A percentile compares a stretch with the other conserved stretches of the same genome.
These are phyloP conservation scores for Germaria angustata DNA, from an alignment of 2,888 invertebrate genomes.

Conservation along the genomic window DNA sequence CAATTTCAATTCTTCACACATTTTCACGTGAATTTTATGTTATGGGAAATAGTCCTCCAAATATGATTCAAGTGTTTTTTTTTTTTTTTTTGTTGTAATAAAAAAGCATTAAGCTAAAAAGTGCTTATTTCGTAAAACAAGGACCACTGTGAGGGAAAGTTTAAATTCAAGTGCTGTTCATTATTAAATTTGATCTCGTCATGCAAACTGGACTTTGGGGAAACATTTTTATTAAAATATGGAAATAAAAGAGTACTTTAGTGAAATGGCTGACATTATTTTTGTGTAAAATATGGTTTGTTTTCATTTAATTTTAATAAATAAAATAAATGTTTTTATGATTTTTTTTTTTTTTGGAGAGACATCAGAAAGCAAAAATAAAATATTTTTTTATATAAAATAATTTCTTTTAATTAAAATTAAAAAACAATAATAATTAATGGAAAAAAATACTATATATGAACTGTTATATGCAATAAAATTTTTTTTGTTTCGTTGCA, in stretches of 20 bases:
- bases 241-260: not conserved
- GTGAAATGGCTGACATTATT: not conserved
- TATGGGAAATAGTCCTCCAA: not conserved
- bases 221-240: not conserved
- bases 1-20: not conserved
- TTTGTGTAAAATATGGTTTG: not conserved
- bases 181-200: not conserved
- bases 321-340: too few species aligned
- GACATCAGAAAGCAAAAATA: too few species aligned
- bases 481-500: too few species aligned
- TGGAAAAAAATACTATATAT: too few species aligned
- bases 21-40: not conserved
- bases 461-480: too few species aligned
- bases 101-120: not conserved
- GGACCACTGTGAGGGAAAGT: not conserved
- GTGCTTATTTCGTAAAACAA: not conserved
- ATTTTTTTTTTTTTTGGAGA: too few species aligned
- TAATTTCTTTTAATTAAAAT: too few species aligned
- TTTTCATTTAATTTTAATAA: not conserved
- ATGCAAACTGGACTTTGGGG: not conserved
- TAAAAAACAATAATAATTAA: too few species aligned
- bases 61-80: not conserved
- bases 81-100: not conserved
- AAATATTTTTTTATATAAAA: too few species aligned
- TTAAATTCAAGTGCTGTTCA: too few species aligned